Base-by-base conservation (phyloP, 2,888 invertebrate species). In the Sisyra terminalis region DNA sequence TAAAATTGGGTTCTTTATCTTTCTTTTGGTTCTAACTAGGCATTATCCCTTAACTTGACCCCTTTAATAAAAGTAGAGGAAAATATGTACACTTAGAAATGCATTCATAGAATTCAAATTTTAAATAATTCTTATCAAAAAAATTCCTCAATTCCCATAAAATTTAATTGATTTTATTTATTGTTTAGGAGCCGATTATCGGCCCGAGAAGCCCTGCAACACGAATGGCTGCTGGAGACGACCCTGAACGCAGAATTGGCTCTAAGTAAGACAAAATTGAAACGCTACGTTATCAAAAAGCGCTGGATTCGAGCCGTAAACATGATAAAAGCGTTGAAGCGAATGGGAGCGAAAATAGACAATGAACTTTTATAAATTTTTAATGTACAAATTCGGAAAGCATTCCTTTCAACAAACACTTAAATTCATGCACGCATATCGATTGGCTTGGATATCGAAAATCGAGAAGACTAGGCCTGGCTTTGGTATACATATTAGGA, bases 231-330 rank as follows among this genome's bases (percentile, higher is more conserved):
- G 50, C 66, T 68, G 47, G 69, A 71, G 48, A 70, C 70, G 7
- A 70, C 74, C 1, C 66, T 75, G 38, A 76, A 75, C 58, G 75
- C 75, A 15, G 78, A 77, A 50, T 70, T 83, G 40, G 73, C 72
- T 47, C 70, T 85, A 47, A 79, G 78, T 53, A 90, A 83, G 59
- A 75, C 76, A 18, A 82, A 86, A 57, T 66, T 90, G 50, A 86
- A 85, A 61, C 69, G 86, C 47, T 90, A 88, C 60, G 88, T 90
- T 46, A 88, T 87, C 63, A 82, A 87, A 64, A 78, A 86, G 57
- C 73, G 89, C 37, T 92, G 90, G 90, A 77, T 84, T 51, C 89
- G 88, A 63, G 88, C 85, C 0, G 85, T 88, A 29, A 80, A 88
- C 50, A 87, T 85, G 3, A 87, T 90, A 52, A 73, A 89, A 48